Percentiles rank a stretch among this genome's conserved stretches.
phyloP scores from a whole-genome alignment of 37 sponge, comb jelly and placozoan species.

The Ianthella basta region DNA sequence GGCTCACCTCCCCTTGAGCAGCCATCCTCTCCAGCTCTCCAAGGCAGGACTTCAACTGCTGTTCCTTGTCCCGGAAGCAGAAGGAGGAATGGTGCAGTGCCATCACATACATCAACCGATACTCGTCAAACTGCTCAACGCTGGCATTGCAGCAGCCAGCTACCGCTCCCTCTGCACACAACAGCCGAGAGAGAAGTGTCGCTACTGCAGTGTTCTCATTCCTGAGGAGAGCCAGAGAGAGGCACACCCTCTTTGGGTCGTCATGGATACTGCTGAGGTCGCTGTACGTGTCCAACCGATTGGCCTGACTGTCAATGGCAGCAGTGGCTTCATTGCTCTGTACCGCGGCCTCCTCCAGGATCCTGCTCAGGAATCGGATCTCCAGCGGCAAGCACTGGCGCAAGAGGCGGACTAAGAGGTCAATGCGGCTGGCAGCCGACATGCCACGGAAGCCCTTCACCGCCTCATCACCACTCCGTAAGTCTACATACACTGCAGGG shows the following conservation, averaged over 20 bases:
- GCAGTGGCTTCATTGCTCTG: slow-evolving; percentile 34
- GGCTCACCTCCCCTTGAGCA: background rate
- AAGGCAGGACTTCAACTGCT: background rate
- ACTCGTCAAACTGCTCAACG: slow-evolving; percentile 58
- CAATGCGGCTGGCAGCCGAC: slow-evolving; percentile 66
- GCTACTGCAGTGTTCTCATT: slow-evolving; percentile 71
- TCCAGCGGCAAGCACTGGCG: slow-evolving; percentile 67
- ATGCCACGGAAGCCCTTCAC: slow-evolving; percentile 58
- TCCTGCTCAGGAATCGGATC: slow-evolving; percentile 55
- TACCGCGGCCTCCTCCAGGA: slow-evolving; percentile 45
- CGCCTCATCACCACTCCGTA: slow-evolving; percentile 36
- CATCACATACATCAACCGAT: slow-evolving; percentile 78
- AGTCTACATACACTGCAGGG: too few species aligned
- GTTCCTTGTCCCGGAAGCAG: slow-evolving; percentile 48
- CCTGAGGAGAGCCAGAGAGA: slow-evolving; percentile 60
- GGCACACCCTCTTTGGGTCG: slow-evolving; percentile 63
- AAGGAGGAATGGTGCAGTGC: slow-evolving; percentile 72
- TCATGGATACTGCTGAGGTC: slow-evolving; percentile 46
- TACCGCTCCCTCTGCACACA: slow-evolving; percentile 44
- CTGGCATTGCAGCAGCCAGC: slow-evolving; percentile 34
- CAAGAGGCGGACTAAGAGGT: slow-evolving; percentile 69
- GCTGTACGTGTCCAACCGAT: slow-evolving; percentile 53
- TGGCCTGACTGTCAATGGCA: slow-evolving; percentile 46
- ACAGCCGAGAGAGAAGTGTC: slow-evolving; percentile 51
- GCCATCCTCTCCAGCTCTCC: slow-evolving; percentile 13